Percentiles rank a stretch among this genome's conserved stretches.
Evolutionary conservation across 2,113 vertebrate genomes (phyloP).

Genomic region (Recurvirostra avosetta): DNA sequence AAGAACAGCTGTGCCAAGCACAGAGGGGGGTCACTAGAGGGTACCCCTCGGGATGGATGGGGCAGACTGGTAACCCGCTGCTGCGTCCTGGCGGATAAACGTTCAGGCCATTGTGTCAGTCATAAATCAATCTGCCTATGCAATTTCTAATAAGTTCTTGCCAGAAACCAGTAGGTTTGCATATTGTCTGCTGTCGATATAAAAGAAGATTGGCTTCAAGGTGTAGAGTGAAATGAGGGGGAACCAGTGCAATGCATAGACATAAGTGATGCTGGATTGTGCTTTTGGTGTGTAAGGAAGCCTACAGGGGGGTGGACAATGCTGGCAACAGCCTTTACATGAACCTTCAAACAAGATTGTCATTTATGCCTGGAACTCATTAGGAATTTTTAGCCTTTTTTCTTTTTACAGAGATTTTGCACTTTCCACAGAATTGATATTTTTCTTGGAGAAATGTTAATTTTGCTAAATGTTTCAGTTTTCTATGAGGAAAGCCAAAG

Average conservation of each 20-base stretch:
- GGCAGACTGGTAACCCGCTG: background rate
- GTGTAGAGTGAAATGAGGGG: background rate
- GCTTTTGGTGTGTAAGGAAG: background rate
- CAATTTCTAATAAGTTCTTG: background rate
- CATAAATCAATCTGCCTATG: no score
- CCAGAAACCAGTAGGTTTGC: background rate
- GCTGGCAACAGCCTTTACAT: background rate
- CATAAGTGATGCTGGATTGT: background rate
- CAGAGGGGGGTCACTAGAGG: no score
- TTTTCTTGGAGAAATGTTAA: background rate
- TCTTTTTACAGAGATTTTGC: background rate
- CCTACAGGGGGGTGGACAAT: rapidly evolving
- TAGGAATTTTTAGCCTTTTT: background rate
- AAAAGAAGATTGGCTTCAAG: background rate
- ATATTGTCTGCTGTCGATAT: background rate
- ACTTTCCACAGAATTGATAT: background rate
- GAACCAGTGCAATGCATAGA: no score
- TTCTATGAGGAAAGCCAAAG: background rate
- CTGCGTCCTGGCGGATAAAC: background rate
- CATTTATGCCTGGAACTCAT: background rate
- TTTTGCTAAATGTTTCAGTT: background rate
- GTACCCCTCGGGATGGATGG: no score
- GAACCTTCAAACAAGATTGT: background rate
- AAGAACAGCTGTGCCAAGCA: background rate
- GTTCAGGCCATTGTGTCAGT: background rate